Percentiles rank a stretch among this genome's conserved stretches.
phyloP scores from a whole-genome alignment of 2,888 invertebrate genomes.

The Lasioglossum oenotherae region DNA sequence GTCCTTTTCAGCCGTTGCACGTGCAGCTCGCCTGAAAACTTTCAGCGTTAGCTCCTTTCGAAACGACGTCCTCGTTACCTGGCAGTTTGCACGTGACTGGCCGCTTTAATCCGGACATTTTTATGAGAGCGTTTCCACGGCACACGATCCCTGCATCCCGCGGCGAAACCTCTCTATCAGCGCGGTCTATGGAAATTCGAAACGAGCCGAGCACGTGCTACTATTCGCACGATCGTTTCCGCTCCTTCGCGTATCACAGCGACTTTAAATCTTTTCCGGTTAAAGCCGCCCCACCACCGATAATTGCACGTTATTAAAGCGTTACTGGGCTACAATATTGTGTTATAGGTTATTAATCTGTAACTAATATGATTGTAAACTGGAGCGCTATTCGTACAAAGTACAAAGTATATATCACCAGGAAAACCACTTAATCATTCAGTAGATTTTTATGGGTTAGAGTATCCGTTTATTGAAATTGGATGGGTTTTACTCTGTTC shows the following conservation, averaged over 20 bases:
- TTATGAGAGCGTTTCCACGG: slow-evolving; percentile 67
- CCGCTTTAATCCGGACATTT: slow-evolving; percentile 62
- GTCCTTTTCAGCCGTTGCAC: slow-evolving; percentile 11
- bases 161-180: slow-evolving; percentile 63
- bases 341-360: not conserved
- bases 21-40: slow-evolving; percentile 33
- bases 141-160: slow-evolving; percentile 49
- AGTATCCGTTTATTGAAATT: not conserved
- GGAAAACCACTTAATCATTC: not conserved
- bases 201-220: slow-evolving; percentile 64
- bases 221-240: slow-evolving; percentile 62
- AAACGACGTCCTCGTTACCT: slow-evolving; percentile 59
- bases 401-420: not conserved
- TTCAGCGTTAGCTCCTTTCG: slow-evolving; percentile 39
- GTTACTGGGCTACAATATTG: not conserved
- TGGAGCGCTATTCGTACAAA: not conserved
- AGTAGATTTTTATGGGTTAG: not conserved
- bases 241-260: slow-evolving; percentile 8
- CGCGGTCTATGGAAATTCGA: slow-evolving; percentile 65
- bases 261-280: slow-evolving; percentile 15
- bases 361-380: not conserved
- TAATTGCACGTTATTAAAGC: not conserved
- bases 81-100: slow-evolving; percentile 67
- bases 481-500: not conserved
- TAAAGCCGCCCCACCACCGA: not conserved